A percentile compares a stretch with the other conserved stretches of the same genome.
Conservation (phyloP, 2,113 vertebrate genomes). For the Orientallactaga bullata region DNA sequence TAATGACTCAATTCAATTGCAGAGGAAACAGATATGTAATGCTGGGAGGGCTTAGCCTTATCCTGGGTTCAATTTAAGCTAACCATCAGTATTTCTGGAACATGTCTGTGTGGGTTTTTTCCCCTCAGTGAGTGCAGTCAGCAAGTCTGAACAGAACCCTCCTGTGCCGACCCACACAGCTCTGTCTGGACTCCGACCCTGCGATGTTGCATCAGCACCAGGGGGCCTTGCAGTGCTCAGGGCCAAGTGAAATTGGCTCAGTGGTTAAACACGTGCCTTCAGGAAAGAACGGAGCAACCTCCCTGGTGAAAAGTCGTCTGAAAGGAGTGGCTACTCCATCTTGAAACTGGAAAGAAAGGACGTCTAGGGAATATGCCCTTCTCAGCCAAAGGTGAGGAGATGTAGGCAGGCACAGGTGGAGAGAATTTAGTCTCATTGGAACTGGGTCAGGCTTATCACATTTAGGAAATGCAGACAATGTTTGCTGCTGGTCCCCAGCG, state of each 20-base stretch:
- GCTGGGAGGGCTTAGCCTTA: constrained; percentile 54
- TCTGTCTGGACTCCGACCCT: constrained; percentile 37
- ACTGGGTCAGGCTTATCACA: background rate
- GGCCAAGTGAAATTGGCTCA: constrained; percentile 68
- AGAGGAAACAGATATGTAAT: constrained; percentile 75
- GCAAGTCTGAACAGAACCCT: constrained; percentile 76
- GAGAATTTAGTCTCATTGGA: background rate
- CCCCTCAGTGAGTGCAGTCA: constrained; percentile 72
- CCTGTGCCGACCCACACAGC: constrained; percentile 73
- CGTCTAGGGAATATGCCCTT: background rate
- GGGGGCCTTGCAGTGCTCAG: background rate
- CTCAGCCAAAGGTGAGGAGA: background rate
- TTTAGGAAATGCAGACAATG: background rate
- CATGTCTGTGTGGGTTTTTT: constrained; percentile 78
- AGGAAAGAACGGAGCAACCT: background rate
- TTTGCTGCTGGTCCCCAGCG: background rate
- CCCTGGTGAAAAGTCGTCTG: constrained; percentile 10
- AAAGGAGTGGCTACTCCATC: background rate
- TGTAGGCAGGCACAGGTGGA: background rate
- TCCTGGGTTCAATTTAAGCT: constrained; percentile 79
- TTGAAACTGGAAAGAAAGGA: constrained; percentile 48
- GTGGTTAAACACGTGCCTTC: constrained; percentile 65
- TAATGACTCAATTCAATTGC: constrained; percentile 75
- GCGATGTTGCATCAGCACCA: constrained; percentile 25
- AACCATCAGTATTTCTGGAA: constrained; percentile 79